phyloP scores from a whole-genome alignment of 2,797 vertebrate species.

The Nasua narica region DNA sequence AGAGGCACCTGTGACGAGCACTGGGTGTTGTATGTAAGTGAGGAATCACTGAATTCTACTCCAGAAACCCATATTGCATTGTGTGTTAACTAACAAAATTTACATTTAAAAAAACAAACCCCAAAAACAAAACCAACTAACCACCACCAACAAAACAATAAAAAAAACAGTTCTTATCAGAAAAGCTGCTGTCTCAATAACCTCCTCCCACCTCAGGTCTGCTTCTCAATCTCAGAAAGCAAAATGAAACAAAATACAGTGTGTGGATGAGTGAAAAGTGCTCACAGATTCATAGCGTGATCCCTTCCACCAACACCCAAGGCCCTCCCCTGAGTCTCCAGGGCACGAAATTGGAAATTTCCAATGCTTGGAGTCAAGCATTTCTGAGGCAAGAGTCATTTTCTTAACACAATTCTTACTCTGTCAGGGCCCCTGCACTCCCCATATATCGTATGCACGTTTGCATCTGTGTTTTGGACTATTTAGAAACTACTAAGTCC shows the following conservation, averaged over 20 bases:
- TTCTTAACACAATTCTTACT: neutral
- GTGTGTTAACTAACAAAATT: neutral
- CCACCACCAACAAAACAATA: neutral
- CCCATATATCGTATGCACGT: rapidly evolving
- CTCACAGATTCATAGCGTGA: neutral
- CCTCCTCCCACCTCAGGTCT: neutral
- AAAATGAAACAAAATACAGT: neutral
- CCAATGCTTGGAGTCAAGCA: too few relatives aligned
- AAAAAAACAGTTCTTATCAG: neutral
- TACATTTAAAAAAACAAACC: neutral
- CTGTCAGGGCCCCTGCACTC: neutral
- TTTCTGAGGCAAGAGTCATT: neutral
- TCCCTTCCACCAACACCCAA: neutral
- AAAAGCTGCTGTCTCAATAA: neutral
- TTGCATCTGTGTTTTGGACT: neutral
- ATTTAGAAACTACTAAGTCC: neutral
- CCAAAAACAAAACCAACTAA: neutral
- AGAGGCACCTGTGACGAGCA: neutral
- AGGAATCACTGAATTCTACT: neutral
- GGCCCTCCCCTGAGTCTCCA: neutral
- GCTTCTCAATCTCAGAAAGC: neutral
- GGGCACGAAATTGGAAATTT: neutral
- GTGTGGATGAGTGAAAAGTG: neutral
- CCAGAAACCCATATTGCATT: neutral
- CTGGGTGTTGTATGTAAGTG: neutral